Evolutionary conservation across 2,113 vertebrate species (phyloP).

Genomic region (Chaenogobius annularis): DNA sequence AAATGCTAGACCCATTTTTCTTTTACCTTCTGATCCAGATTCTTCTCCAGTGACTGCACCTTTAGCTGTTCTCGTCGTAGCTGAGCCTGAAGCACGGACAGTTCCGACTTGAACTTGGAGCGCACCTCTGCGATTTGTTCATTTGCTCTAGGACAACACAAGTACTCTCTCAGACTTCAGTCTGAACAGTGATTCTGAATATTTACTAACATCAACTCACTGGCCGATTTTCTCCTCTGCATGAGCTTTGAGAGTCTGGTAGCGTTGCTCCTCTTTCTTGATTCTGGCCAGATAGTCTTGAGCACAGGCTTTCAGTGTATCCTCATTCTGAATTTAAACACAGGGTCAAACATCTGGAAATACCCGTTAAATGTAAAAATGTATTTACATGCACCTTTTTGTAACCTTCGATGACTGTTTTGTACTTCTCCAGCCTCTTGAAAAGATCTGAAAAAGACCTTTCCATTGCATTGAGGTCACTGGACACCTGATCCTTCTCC

Average conservation of each 20-base stretch:
- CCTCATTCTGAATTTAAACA: slow-evolving; percentile 82
- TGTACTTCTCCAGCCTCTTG: slow-evolving; percentile 91
- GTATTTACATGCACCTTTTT: slow-evolving; percentile 73
- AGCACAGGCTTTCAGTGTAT: slow-evolving; percentile 85
- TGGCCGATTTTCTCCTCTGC: slow-evolving; percentile 87
- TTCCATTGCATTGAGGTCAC: slow-evolving; percentile 84
- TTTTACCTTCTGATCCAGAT: slow-evolving; percentile 86
- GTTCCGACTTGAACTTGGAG: slow-evolving; percentile 80
- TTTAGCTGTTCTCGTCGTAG: slow-evolving; percentile 88
- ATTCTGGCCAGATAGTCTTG: slow-evolving; percentile 82
- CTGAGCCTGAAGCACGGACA: slow-evolving; percentile 79
- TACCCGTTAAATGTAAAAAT: too few species aligned
- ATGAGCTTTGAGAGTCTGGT: slow-evolving; percentile 88
- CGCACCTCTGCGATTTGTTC: slow-evolving; percentile 85
- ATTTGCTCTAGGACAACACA: slow-evolving; percentile 80
- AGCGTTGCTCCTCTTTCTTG: slow-evolving; percentile 87
- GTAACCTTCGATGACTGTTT: slow-evolving; percentile 85
- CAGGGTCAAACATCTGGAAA: not conserved
- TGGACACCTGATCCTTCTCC: slow-evolving; percentile 83
- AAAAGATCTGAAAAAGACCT: slow-evolving; percentile 89
- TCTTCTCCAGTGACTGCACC: slow-evolving; percentile 85
- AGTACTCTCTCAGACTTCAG: not conserved
- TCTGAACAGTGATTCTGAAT: not conserved
- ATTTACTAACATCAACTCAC: slow-evolving; percentile 43
- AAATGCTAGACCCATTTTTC: not conserved